A percentile compares a stretch with the other conserved stretches of the same genome.
Evolutionary conservation across 2,113 vertebrate genomes (phyloP).

Genomic region (Forbesichthys agassizii): DNA sequence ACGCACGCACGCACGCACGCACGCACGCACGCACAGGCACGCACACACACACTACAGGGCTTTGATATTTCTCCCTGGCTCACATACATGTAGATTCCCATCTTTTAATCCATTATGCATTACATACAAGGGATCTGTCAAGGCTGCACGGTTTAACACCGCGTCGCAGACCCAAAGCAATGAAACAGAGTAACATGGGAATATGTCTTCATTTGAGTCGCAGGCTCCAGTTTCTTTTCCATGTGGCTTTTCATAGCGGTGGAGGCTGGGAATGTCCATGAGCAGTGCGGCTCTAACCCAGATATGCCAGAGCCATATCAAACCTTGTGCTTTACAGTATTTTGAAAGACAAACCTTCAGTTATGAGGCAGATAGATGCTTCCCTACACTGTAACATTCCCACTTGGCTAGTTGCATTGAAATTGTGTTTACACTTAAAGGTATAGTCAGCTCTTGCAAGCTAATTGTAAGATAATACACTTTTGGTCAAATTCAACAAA

Average conservation of each 20-base stretch:
- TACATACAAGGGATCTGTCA: constrained; percentile 48
- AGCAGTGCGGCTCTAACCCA: constrained; percentile 55
- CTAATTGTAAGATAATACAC: no score
- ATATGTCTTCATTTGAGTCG: constrained; percentile 26
- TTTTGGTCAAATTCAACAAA: no score
- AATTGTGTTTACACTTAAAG: not conserved
- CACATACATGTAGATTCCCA: constrained; percentile 49
- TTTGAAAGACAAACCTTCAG: constrained; percentile 61
- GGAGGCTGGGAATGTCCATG: constrained; percentile 9
- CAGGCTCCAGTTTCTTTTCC: constrained; percentile 1
- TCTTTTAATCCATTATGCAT: constrained; percentile 53
- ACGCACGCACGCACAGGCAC: constrained; percentile 12
- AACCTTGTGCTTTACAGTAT: constrained; percentile 55
- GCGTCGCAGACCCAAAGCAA: constrained; percentile 49
- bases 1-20: constrained; percentile 1
- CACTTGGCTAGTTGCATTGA: not conserved
- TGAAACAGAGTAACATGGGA: constrained; percentile 29
- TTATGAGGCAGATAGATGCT: constrained; percentile 48
- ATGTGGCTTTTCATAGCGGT: constrained; percentile 46
- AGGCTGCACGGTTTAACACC: constrained; percentile 54
- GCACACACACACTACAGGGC: constrained; percentile 7
- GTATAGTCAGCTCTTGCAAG: no score
- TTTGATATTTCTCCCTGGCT: constrained; percentile 42
- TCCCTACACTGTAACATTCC: not conserved
- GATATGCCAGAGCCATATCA: constrained; percentile 67